These are phyloP conservation scores for Heteropelma amictum DNA, from an alignment of 2,888 invertebrate species.

Conservation along the genomic window DNA sequence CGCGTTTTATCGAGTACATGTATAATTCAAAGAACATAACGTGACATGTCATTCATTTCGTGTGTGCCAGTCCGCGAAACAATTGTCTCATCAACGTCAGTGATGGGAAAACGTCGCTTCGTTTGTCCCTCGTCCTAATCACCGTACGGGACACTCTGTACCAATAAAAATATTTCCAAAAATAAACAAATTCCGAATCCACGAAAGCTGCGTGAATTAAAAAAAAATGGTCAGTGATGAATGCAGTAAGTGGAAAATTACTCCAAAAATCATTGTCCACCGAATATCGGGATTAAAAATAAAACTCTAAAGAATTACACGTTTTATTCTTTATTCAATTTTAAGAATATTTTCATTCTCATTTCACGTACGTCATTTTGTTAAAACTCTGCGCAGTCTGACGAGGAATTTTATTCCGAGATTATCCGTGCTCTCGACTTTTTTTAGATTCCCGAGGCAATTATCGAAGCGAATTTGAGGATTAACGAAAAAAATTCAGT, in stretches of 20 bases:
- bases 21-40: neutral
- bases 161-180: too few species aligned
- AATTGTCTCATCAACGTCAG: slow-evolving; percentile 27
- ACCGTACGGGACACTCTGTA: too few species aligned
- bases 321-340: neutral
- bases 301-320: neutral
- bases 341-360: too few species aligned
- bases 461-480: neutral
- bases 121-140: too few species aligned
- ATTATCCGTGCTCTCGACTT: neutral
- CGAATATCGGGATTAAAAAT: too few species aligned
- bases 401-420: neutral
- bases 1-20: slow-evolving; percentile 12
- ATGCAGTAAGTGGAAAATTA: too few species aligned
- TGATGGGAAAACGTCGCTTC: slow-evolving; percentile 8
- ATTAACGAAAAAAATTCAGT: slow-evolving; percentile 2
- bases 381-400: neutral
- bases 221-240: too few species aligned
- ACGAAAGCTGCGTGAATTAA: too few species aligned
- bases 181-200: too few species aligned
- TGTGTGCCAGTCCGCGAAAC: slow-evolving; percentile 19
- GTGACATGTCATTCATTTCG: slow-evolving; percentile 12
- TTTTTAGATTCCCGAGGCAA: neutral
- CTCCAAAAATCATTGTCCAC: too few species aligned
- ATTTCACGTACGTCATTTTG: too few species aligned